Percentiles rank a stretch among this genome's conserved stretches.
phyloP scores from a whole-genome alignment of 1,140 invertebrate species.

The Caenorhabditis briggsae region DNA sequence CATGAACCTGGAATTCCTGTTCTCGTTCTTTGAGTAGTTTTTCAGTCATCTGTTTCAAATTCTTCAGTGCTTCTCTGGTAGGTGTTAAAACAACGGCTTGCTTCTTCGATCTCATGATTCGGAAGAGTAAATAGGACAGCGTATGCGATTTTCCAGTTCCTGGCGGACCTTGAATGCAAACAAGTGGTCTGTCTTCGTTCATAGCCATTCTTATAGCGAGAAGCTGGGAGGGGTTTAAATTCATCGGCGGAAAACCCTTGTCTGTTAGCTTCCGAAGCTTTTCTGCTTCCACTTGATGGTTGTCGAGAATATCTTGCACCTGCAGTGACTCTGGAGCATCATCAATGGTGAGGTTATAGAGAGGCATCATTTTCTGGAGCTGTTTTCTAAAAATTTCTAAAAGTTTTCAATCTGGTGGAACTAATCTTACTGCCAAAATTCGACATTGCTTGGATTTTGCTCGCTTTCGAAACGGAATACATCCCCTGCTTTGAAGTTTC shows the following conservation, averaged over 20 bases:
- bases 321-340: neutral
- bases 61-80: neutral
- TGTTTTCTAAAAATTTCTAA: too few relatives aligned
- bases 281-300: neutral
- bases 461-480: too few relatives aligned
- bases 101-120: neutral
- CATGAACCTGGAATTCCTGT: neutral
- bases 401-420: too few relatives aligned
- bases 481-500: too few relatives aligned
- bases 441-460: too few relatives aligned
- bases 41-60: neutral
- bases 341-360: too few relatives aligned
- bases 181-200: neutral
- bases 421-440: too few relatives aligned
- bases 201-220: neutral
- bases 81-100: constrained; percentile 5
- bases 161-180: constrained; percentile 13
- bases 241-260: neutral
- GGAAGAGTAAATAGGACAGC: neutral
- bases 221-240: neutral
- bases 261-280: neutral
- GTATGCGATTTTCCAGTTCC: constrained; percentile 12
- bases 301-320: neutral
- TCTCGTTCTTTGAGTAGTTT: neutral
- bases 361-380: too few relatives aligned